These are phyloP conservation scores for Scaeva pyrastri DNA, from an alignment of 2,888 invertebrate genomes.

Conservation along the genomic window DNA sequence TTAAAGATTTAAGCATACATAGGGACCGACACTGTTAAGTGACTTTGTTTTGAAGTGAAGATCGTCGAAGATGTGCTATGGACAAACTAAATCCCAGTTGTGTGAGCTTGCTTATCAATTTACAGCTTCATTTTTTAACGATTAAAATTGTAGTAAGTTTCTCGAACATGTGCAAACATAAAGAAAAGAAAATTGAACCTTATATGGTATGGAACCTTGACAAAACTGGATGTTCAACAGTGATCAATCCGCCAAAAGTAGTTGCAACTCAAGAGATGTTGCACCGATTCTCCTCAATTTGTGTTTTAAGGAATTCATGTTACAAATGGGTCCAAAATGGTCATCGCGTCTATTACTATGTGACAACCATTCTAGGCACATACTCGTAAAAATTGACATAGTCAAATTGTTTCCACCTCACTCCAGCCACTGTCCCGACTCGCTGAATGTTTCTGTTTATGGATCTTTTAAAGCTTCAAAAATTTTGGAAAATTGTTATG, in stretches of 20 bases:
- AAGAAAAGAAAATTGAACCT: no score
- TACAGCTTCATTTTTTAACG: no score
- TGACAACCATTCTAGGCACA: background rate
- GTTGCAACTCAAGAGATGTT: background rate
- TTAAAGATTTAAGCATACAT: no score
- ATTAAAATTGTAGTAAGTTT: no score
- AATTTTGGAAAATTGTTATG: no score
- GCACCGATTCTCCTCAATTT: conserved; percentile 22
- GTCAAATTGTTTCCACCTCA: conserved; percentile 11
- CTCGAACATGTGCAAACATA: no score
- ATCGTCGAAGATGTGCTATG: no score
- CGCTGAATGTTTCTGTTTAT: background rate
- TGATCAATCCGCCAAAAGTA: background rate
- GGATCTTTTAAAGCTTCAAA: no score
- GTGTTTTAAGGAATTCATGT: conserved; percentile 16
- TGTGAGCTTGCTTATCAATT: no score
- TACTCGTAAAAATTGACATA: conserved; percentile 1
- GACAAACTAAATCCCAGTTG: no score
- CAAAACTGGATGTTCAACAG: conserved; percentile 1
- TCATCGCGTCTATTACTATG: background rate
- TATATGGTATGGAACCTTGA: background rate
- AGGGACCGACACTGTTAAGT: no score
- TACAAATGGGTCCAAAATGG: conserved; percentile 17
- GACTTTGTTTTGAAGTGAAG: no score
- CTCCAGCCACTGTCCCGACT: background rate